These are phyloP conservation scores for Glaucomys volans DNA, from an alignment of 2,113 vertebrate genomes.

Conservation along the genomic window DNA sequence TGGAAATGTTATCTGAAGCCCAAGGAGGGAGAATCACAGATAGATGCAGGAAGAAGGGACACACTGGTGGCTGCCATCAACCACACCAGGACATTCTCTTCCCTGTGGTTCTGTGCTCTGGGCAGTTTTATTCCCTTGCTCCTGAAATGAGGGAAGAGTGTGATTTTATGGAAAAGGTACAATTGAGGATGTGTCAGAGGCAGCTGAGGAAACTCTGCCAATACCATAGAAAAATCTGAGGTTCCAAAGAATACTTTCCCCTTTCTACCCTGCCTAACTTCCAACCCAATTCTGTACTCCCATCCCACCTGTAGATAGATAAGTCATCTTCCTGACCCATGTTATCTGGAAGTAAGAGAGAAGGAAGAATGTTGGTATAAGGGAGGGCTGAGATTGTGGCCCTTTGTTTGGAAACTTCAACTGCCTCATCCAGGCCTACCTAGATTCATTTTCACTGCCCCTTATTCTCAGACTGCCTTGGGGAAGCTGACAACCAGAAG, in stretches of 20 bases:
- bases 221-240: neutral
- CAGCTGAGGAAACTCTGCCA: neutral
- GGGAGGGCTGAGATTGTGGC: rapidly evolving
- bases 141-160: neutral
- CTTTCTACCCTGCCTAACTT: neutral
- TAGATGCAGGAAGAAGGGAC: neutral
- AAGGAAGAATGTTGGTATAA: neutral
- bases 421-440: neutral
- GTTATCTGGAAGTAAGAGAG: neutral
- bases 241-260: rapidly evolving
- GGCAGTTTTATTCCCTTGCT: neutral
- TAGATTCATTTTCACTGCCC: neutral
- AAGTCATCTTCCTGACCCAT: neutral
- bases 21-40: neutral
- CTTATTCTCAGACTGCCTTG: neutral
- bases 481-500: neutral
- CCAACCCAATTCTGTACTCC: rapidly evolving
- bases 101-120: rapidly evolving
- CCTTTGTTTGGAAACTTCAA: rapidly evolving
- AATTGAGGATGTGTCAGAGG: neutral
- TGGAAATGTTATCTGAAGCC: neutral
- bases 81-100: rapidly evolving
- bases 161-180: neutral
- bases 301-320: neutral
- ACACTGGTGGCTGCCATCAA: too few relatives aligned